Evolutionary conservation across 2,888 invertebrate species (phyloP), one percentile per base, ranked within the genome.

Genomic region (Calameuta pallipes): DNA sequence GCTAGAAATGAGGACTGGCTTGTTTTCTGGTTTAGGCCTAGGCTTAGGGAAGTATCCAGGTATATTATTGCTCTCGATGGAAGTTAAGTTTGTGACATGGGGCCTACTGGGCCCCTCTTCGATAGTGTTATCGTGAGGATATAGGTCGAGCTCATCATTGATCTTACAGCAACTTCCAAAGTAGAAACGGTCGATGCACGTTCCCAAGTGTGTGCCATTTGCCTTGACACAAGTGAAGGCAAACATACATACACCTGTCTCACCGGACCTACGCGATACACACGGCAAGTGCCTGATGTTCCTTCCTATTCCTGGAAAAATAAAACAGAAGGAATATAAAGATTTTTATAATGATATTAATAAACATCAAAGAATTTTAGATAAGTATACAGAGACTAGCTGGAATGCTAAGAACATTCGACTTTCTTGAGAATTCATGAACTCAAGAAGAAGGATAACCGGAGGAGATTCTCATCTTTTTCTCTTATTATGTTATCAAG

Each of bases 111-210:
- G 78, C n/a, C 88, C 93, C 80, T 93, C 94, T 81, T 95, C 95
- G 81, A 95, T 94, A 69, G 93, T 93, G 84, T 95, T 95, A 77
- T 94, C 94, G 80, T 91, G 90, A 1, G 89, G 89, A 76, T 93
- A 92, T 0, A 94, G 92, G 70, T 94, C 94, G 78, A 94, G 94
- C 83, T 95, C 94, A 23, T 91, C 91, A 74, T 91, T 91, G 78
- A 97, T 93, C 87, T 96, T 96, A 90, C 98, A 98, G 90, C 98
- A 98, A 56, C 97, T 97, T 77, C 98, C 98, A 90, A 98, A 98
- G 92, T 97, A 98, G 91, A 98, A 98, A 82, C 97, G 94, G 92
- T 98, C 98, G 88, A 98, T 97, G 91, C 98, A 98, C 1, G 97
- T 97, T 41, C 97, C 98, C 83, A 98, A 92, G 87, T 98, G 98